Conservation (phyloP, 2,888 invertebrate species). For the Copidosoma aretas region DNA sequence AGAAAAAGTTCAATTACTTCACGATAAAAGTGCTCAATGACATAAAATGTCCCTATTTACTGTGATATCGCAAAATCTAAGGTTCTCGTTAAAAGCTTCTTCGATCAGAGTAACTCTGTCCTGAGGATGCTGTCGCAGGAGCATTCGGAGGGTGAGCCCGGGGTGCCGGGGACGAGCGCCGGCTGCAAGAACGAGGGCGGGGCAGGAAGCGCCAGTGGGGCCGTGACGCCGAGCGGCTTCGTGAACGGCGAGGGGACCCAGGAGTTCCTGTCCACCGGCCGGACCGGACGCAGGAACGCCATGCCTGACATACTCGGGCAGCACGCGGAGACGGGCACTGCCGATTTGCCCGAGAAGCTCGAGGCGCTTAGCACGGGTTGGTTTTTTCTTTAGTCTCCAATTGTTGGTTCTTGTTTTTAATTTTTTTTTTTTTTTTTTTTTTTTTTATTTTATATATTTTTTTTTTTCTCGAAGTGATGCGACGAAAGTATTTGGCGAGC, state of each 20-base stretch:
- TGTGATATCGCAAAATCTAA: neutral
- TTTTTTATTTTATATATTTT: no score
- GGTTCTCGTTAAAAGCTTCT: neutral
- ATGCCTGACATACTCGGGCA: slow-evolving; percentile 83
- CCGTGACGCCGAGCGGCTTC: slow-evolving; percentile 54
- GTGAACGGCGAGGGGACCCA: slow-evolving; percentile 68
- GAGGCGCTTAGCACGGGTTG: slow-evolving; percentile 71
- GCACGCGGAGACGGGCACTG: slow-evolving; percentile 75
- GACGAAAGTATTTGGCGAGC: no score
- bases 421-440: no score
- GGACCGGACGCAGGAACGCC: slow-evolving; percentile 88
- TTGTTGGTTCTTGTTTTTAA: no score
- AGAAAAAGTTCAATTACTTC: no score
- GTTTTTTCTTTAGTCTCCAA: slow-evolving; percentile 1
- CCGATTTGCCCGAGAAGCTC: slow-evolving; percentile 78
- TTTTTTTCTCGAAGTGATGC: no score
- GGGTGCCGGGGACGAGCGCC: slow-evolving; percentile 38
- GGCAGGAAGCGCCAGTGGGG: slow-evolving; percentile 44
- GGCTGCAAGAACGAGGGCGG: slow-evolving; percentile 41
- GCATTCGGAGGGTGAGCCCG: slow-evolving; percentile 48
- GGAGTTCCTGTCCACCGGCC: slow-evolving; percentile 84
- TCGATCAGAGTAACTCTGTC: slow-evolving; percentile 44
- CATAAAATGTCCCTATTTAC: no score
- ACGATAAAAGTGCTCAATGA: no score
- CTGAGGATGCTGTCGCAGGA: slow-evolving; percentile 57